A percentile compares a stretch with the other conserved stretches of the same genome.
These are phyloP conservation scores for Thecocarcelia acutangulata DNA, from an alignment of 2,888 invertebrate genomes.

Conservation along the genomic window DNA sequence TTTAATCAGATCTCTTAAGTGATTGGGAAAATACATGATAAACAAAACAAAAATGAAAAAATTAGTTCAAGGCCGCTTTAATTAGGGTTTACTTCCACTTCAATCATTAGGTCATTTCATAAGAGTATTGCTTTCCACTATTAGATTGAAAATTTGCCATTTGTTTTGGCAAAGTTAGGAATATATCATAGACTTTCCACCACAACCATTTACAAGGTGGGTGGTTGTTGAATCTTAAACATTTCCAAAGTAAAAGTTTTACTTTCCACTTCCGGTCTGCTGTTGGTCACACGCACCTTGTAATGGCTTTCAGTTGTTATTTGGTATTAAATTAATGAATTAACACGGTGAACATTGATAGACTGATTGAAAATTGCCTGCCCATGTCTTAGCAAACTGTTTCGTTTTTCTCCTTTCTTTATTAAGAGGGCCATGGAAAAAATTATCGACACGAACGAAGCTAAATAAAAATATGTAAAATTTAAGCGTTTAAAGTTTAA, in stretches of 20 bases:
- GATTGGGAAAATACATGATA: too few relatives aligned
- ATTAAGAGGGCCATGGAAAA: not conserved
- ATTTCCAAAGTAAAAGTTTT: constrained; percentile 52
- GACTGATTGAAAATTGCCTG: constrained; percentile 33
- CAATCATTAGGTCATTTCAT: too few relatives aligned
- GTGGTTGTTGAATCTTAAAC: constrained; percentile 11
- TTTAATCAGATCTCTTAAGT: too few relatives aligned
- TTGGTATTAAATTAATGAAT: not conserved
- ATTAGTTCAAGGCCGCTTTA: constrained; percentile 8
- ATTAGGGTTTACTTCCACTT: not conserved
- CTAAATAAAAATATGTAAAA: too few relatives aligned
- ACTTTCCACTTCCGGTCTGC: constrained; percentile 51
- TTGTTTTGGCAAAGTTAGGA: not conserved
- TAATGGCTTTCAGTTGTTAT: constrained; percentile 24
- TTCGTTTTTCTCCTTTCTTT: not conserved
- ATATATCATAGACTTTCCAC: too few relatives aligned
- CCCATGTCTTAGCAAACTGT: constrained; percentile 12
- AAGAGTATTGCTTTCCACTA: not conserved
- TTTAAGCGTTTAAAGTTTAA: too few relatives aligned
- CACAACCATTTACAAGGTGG: not conserved
- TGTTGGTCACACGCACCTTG: constrained; percentile 50
- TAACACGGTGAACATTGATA: constrained; percentile 17
- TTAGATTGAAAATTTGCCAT: not conserved
- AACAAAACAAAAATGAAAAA: not conserved
- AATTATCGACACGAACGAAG: too few relatives aligned